Base-by-base conservation (phyloP, 2,113 vertebrate species). In the Choloepus hoffmanni region DNA sequence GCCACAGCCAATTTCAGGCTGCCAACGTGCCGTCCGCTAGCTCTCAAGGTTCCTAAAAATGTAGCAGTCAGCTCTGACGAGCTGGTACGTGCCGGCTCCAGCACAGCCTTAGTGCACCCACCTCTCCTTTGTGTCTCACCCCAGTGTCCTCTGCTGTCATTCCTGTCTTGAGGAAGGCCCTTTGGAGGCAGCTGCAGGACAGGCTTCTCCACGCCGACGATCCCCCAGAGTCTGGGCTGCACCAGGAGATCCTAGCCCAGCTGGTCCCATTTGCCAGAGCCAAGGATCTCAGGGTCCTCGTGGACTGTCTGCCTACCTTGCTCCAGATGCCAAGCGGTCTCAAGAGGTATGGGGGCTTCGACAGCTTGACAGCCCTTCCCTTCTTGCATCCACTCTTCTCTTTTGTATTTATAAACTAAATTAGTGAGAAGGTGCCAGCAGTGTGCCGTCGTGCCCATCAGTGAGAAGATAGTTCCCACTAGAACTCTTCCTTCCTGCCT, bases 81-180 rank as follows among this genome's bases (percentile, higher is more conserved):
- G 90, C 76, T 3, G 48, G 48, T 18, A 4, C 0, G 0, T 0
- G 5, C 50, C 11, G 11, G 14, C 24, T 16, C 21, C 26, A 7
- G 12, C 21, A 4, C 36, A 5, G 28, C 8, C 0, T 2, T 28
- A 0, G 0, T 36, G 15, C 9, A 1, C 10, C 62, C 0, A 2
- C 43, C 24, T 43, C 23, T 81, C 72, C 58, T 23, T 3, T 40
- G 19, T 30, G 78, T 73, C 76, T 88, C 96, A 62, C 90, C 93
- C 19, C 95, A 99, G 99, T 99, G 82, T 96, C 98, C 96, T 98
- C 97, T 0, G 96, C 98, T 53, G 99, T 99, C 84, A 89, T 97
- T 30, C 94, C 93, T 70, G 91, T 98, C 53, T 76, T 99, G 92
- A 99, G 98, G 96, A 97, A 98, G 70, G 90, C 97, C n/a, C 95